These are phyloP conservation scores for Amblyjoppa fuscipennis DNA, from an alignment of 2,888 invertebrate species.

Conservation along the genomic window DNA sequence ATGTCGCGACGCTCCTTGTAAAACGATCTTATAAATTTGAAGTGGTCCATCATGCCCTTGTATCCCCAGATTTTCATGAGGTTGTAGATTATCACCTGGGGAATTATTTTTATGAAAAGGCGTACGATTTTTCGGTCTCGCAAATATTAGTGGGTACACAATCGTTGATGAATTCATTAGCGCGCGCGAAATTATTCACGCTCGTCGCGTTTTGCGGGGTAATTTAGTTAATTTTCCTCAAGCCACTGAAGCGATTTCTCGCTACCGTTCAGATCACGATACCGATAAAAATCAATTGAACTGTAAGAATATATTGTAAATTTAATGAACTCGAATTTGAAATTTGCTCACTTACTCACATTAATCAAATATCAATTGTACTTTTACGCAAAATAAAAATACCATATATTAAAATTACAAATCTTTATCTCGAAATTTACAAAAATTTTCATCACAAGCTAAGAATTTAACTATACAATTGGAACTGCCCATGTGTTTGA, in stretches of 20 bases:
- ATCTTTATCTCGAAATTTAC: no score
- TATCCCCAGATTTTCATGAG: conserved; percentile 88
- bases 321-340: no score
- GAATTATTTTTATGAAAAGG: conserved; percentile 41
- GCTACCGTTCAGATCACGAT: not conserved
- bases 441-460: no score
- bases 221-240: not conserved
- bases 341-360: no score
- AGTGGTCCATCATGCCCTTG: conserved; percentile 88
- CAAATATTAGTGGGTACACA: not conserved
- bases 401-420: no score
- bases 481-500: no score
- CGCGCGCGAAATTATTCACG: not conserved
- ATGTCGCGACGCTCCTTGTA: conserved; percentile 89
- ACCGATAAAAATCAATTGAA: no score
- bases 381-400: no score
- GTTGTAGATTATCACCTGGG: conserved; percentile 87
- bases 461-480: no score
- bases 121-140: not conserved
- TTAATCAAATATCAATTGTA: no score
- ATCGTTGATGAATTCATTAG: not conserved
- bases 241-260: not conserved
- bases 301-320: no score
- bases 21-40: conserved; percentile 87
- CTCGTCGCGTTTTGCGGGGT: not conserved